Base-by-base conservation (phyloP, 2,888 invertebrate species). In the Cephus runcator region DNA sequence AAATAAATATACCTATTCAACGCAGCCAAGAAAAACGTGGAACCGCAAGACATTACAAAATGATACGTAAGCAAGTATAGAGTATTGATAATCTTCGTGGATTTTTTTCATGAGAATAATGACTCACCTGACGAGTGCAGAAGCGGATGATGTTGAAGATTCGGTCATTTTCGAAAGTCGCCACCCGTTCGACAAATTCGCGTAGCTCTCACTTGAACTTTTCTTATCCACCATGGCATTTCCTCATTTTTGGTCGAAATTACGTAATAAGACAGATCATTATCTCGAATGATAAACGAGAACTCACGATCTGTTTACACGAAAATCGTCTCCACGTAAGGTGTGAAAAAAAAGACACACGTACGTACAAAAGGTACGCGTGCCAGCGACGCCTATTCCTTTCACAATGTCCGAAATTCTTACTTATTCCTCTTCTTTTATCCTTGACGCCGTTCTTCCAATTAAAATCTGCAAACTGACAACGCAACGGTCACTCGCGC, bases 111-210 rank as follows among this genome's bases (percentile, higher is more conserved):
- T 2, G 2, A 56, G 23, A 23, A 0, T 12, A 31, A 71, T 71
- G 81, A 85, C 88, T 89, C 85, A 90, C 90, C 90, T 88, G 84
- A 86, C 85, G 79, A 89, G 85, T 85, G 89, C 85, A 83, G 88
- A 87, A 77, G 86, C 83, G 78, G 85, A 83, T 76, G 88, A 86
- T 69, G 87, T 85, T 78, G 87, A 84, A 82, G 88, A 87, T 86
- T 90, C 90, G 82, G 89, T 89, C 90, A 90, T 90, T 87, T 89
- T 90, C 82, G 81, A 84, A 81, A 84, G 82, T 86, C 84, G 87
- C 88, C 87, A 87, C 87, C 87, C 85, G 85, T 84, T 86, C 84
- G 81, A 81, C 84, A 83, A 85, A 83, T 81, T 84, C 82, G 83
- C 83, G 81, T 80, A 81, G 83, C 81, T 86, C 82, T 89, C 86